These are phyloP conservation scores for Paracentrotus lividus DNA, from an alignment of 53 echinoderm and acorn worm genomes.

Conservation along the genomic window DNA sequence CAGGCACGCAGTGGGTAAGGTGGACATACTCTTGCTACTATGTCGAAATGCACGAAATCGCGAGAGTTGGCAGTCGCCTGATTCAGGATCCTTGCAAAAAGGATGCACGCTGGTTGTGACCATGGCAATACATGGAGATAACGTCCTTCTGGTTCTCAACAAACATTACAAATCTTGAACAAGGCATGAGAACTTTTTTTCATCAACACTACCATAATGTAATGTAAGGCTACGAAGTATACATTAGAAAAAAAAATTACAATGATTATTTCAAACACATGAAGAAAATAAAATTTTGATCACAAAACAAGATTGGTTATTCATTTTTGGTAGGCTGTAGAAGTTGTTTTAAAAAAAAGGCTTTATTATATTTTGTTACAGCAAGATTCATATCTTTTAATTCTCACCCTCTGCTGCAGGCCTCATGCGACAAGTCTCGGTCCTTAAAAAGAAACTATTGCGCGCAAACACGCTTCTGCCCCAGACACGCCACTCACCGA, in stretches of 20 bases:
- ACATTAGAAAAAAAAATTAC: too few relatives aligned
- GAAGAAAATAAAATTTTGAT: constrained; percentile 38
- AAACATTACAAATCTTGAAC: too few relatives aligned
- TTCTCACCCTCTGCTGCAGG: constrained; percentile 65
- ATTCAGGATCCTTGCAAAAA: too few relatives aligned
- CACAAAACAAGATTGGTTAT: constrained; percentile 47
- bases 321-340: constrained; percentile 40
- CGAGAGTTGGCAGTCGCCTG: too few relatives aligned
- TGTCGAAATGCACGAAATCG: too few relatives aligned
- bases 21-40: too few relatives aligned
- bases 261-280: constrained; percentile 28
- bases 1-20: too few relatives aligned
- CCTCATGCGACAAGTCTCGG: constrained; percentile 67
- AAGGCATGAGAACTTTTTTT: neutral
- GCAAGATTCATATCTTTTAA: constrained; percentile 27
- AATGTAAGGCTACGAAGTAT: constrained; percentile 41
- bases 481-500: constrained; percentile 60
- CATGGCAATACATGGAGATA: too few relatives aligned
- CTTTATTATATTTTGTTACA: constrained; percentile 12
- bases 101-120: too few relatives aligned
- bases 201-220: neutral
- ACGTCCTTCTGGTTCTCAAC: too few relatives aligned
- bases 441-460: constrained; percentile 29
- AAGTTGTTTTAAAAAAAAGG: neutral
- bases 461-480: constrained; percentile 64